Conservation (phyloP, 2,113 vertebrate species). For the Sebastes fasciatus region DNA sequence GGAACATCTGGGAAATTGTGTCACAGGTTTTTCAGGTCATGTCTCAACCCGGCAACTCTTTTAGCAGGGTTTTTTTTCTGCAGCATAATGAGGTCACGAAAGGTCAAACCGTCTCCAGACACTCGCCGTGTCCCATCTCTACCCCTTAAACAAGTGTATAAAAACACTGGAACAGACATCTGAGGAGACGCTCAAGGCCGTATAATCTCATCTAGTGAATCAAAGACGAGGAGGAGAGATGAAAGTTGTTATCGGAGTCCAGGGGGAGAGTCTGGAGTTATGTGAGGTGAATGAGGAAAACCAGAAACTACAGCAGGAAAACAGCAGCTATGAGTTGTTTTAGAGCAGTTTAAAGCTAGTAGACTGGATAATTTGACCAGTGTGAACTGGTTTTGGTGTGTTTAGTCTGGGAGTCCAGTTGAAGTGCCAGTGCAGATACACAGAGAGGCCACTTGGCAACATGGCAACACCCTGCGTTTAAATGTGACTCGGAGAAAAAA, state of each 20-base stretch:
- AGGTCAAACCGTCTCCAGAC: background rate
- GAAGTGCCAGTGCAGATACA: conserved; percentile 36
- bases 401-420: conserved; percentile 43
- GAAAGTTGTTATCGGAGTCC: background rate
- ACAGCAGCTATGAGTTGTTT: no score
- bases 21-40: background rate
- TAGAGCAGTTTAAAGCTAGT: background rate
- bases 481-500: conserved; percentile 32
- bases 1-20: background rate
- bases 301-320: no score
- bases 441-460: conserved; percentile 26
- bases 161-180: background rate
- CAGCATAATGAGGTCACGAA: background rate
- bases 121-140: accelerated
- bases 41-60: background rate
- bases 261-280: background rate
- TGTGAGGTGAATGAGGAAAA: background rate
- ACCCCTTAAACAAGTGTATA: background rate
- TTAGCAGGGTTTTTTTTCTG: no score
- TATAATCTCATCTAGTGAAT: background rate
- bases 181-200: background rate
- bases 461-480: conserved; percentile 63
- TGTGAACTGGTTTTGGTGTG: conserved; percentile 14
- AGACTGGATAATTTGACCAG: background rate
- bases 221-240: background rate